Conservation (phyloP, 2,113 vertebrate species). For the Eubucco bourcierii region DNA sequence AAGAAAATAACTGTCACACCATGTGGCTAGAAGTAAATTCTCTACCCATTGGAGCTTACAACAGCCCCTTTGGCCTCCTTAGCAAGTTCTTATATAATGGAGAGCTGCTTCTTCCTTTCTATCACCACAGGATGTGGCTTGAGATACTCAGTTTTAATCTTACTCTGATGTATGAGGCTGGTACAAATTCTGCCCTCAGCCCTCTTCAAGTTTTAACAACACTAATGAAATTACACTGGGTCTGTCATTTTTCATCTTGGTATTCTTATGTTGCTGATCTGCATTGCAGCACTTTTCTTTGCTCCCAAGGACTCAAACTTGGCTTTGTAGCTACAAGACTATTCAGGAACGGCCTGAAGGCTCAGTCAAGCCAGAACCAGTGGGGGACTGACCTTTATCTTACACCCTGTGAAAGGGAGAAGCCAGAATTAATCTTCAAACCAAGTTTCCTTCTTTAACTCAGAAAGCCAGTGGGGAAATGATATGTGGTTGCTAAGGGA, state of each 20-base stretch:
- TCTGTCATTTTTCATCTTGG: conserved; percentile 40
- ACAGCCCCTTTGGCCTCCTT: neutral
- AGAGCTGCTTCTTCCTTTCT: neutral
- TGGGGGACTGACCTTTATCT: conserved; percentile 31
- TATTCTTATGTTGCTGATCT: conserved; percentile 24
- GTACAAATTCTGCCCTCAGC: conserved; percentile 23
- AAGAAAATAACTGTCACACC: neutral
- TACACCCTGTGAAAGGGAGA: neutral
- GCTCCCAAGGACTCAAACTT: conserved; percentile 12
- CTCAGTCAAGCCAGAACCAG: conserved; percentile 18
- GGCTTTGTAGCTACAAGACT: conserved; percentile 10
- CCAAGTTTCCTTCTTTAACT: neutral
- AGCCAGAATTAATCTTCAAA: conserved; percentile 33
- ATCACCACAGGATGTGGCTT: neutral
- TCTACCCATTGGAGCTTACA: neutral
- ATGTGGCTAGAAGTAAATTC: neutral
- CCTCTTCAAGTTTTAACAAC: neutral
- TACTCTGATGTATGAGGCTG: neutral
- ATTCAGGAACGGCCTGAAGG: conserved; percentile 12
- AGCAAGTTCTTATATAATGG: neutral
- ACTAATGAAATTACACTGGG: conserved; percentile 40
- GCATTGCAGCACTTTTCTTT: conserved; percentile 31
- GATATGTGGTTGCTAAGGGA: neutral
- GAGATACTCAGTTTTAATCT: conserved; percentile 13
- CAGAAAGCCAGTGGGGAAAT: neutral